Evolutionary conservation across 2,797 vertebrate genomes (phyloP), one percentile per base, ranked within the genome.

Genomic region (Brotula barbata): DNA sequence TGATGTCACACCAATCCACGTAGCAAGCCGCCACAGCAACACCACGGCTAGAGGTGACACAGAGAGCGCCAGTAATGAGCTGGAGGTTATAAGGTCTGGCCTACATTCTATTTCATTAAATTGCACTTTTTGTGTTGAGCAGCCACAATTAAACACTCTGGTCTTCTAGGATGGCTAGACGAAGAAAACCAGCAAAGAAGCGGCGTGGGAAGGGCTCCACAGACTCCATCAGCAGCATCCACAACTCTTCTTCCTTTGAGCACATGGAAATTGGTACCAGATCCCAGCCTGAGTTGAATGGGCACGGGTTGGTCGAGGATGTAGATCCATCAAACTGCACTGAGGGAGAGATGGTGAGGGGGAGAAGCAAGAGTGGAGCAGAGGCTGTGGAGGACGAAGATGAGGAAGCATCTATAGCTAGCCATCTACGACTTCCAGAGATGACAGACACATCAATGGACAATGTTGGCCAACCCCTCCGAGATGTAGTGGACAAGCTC

Each of bases 371-470:
- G 43, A 58, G 66, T 10, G 65, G 84, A 46, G 65, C 88, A 52
- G 50, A 75, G 63, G 67, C 21, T 64, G 40, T 58, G 23, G 78
- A 81, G 31, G 81, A 84, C 49, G 55, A 23, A 17, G 68, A 66
- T 0, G 87, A 87, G 19, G 87, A 84, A 0, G 15, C 37, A 39
- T 13, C 4, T 3, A 14, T 7, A n/a, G 37, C 37, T 7, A 39
- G 85, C 3, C 73, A 94, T 14, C 85, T 96, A 8, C 87, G 87
- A 15, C 93, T 98, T 56, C 95, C 96, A 0, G 88, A 94, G 76
- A 95, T 97, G 95, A 90, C 92, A 0, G 97, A 98, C 89, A 95
- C 90, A 0, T 98, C 96, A 62, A 96, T 97, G 96, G 92, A 95
- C 62, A 87, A 80, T 0, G 62, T 98, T 59, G 96, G 95, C 28